phyloP scores from a whole-genome alignment of 1,140 invertebrate species.

The Drosophila azteca region DNA sequence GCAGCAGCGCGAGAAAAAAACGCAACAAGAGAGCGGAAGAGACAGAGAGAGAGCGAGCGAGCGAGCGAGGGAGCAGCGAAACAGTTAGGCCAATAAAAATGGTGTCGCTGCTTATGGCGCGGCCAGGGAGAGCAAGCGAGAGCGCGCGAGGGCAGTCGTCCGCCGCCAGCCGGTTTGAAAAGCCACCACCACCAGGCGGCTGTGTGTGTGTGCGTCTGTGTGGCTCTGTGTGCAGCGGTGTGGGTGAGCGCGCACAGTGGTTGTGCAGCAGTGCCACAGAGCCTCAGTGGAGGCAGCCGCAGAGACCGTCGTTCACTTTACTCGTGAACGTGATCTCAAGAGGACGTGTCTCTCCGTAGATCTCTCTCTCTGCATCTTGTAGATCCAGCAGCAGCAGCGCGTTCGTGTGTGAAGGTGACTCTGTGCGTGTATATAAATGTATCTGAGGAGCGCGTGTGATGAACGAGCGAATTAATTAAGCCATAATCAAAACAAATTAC shows the following conservation, averaged over 20 bases:
- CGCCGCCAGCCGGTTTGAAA: slow-evolving; percentile 47
- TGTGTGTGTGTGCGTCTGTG: too few species aligned
- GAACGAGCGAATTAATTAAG: slow-evolving; percentile 78
- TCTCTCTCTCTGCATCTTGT: slow-evolving; percentile 11
- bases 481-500: slow-evolving; percentile 78
- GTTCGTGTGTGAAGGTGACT: slow-evolving; percentile 20
- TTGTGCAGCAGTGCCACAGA: slow-evolving; percentile 12
- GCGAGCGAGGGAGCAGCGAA: slow-evolving; percentile 28
- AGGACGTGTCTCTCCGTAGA: slow-evolving; percentile 74
- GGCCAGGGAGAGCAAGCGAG: slow-evolving; percentile 33
- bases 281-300: slow-evolving; percentile 65
- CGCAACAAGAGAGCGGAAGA: slow-evolving; percentile 39
- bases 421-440: slow-evolving; percentile 30
- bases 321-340: slow-evolving; percentile 77
- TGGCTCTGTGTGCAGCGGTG: too few species aligned
- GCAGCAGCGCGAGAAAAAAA: slow-evolving; percentile 34
- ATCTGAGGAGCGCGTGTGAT: slow-evolving; percentile 38
- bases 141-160: slow-evolving; percentile 1
- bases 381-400: slow-evolving; percentile 21
- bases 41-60: slow-evolving; percentile 37
- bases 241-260: background rate
- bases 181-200: slow-evolving; percentile 52
- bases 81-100: slow-evolving; percentile 73
- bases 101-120: slow-evolving; percentile 53
- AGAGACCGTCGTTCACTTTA: slow-evolving; percentile 15